These are phyloP conservation scores for Tyria jacobaeae DNA, from an alignment of 2,888 invertebrate genomes.

Conservation along the genomic window DNA sequence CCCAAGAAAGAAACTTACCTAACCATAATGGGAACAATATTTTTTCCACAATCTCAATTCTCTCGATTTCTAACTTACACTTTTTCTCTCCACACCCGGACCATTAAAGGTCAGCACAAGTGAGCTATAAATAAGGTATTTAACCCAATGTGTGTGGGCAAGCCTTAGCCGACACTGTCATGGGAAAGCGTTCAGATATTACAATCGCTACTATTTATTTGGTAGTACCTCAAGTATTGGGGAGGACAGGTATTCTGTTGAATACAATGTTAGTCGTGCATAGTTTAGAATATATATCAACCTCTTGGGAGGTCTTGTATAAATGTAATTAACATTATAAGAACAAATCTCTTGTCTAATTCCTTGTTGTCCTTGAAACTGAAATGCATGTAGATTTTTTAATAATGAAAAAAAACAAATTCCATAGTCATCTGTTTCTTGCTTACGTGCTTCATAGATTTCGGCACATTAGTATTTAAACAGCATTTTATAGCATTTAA, in stretches of 20 bases:
- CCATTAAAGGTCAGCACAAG: slow-evolving; percentile 75
- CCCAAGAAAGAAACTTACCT: slow-evolving; percentile 4
- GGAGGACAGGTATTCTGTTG: slow-evolving; percentile 42
- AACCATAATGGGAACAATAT: slow-evolving; percentile 17
- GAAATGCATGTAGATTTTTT: no score
- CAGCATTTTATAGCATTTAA: slow-evolving; percentile 36
- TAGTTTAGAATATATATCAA: slow-evolving; percentile 39
- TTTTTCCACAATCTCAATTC: slow-evolving; percentile 31
- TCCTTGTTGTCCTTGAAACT: no score
- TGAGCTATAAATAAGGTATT: slow-evolving; percentile 82
- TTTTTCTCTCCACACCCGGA: slow-evolving; percentile 27
- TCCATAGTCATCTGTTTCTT: no score
- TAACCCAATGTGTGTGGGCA: slow-evolving; percentile 82
- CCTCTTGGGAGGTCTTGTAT: slow-evolving; percentile 50
- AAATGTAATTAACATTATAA: slow-evolving; percentile 46
- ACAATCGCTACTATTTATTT: slow-evolving; percentile 71
- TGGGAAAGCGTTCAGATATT: slow-evolving; percentile 69
- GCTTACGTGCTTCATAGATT: background rate
- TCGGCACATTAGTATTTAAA: slow-evolving; percentile 17
- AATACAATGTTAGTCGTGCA: slow-evolving; percentile 42
- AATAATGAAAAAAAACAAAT: no score
- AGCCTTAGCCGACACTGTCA: slow-evolving; percentile 71
- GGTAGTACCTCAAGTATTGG: slow-evolving; percentile 52
- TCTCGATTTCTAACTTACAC: slow-evolving; percentile 42
- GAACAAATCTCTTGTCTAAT: background rate